A percentile compares a stretch with the other conserved stretches of the same genome.
These are phyloP conservation scores for Neotragus moschatus DNA, from an alignment of 2,113 vertebrate species.

Conservation along the genomic window DNA sequence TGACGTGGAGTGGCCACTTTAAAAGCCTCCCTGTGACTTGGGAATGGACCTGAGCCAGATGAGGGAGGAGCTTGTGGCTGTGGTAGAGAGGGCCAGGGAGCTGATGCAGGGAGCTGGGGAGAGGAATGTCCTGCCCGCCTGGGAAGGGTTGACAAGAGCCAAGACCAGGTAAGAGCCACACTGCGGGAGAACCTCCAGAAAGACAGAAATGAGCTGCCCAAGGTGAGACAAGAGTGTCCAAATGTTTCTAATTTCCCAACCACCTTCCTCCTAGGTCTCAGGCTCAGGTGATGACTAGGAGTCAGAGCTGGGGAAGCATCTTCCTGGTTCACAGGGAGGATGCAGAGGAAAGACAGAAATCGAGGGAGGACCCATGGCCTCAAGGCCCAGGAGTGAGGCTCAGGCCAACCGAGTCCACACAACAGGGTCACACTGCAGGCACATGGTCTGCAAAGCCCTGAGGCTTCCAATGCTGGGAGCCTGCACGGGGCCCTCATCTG, in stretches of 20 bases:
- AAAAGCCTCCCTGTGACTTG: too few relatives aligned
- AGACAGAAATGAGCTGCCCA: not conserved
- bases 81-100: not conserved
- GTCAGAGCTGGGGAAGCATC: too few relatives aligned
- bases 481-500: rapidly evolving
- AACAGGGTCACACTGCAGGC: too few relatives aligned
- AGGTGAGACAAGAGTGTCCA: not conserved
- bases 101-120: rapidly evolving
- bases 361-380: rapidly evolving
- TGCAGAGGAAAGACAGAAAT: too few relatives aligned
- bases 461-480: rapidly evolving
- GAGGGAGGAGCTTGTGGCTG: too few relatives aligned
- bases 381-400: too few relatives aligned
- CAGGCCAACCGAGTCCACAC: too few relatives aligned
- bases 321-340: too few relatives aligned
- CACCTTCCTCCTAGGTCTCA: too few relatives aligned
- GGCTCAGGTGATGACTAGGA: too few relatives aligned
- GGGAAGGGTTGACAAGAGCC: not conserved
- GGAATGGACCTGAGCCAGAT: too few relatives aligned
- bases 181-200: not conserved
- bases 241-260: too few relatives aligned
- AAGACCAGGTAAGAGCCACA: rapidly evolving
- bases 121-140: not conserved
- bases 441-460: not conserved
- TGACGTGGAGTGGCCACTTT: rapidly evolving